A percentile compares a stretch with the other conserved stretches of the same genome.
Evolutionary conservation across 2,113 vertebrate species (phyloP).

Genomic region (Beaufortia kweichowensis): DNA sequence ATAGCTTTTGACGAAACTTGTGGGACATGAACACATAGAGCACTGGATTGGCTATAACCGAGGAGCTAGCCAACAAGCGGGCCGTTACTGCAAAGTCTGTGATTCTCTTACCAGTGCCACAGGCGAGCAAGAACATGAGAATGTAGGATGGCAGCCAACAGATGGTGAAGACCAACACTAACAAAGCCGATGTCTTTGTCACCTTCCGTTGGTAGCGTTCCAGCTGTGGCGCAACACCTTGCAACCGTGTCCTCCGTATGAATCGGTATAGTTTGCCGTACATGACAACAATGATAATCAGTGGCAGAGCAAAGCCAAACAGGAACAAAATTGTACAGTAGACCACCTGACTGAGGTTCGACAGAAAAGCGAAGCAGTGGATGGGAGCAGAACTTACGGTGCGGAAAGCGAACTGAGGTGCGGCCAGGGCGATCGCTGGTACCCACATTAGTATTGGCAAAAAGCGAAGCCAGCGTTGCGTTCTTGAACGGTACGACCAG

Average conservation of each 20-base stretch:
- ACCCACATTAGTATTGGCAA: slow-evolving; percentile 68
- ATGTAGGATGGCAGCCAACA: slow-evolving; percentile 77
- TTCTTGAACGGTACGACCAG: slow-evolving; percentile 65
- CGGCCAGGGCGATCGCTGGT: slow-evolving; percentile 66
- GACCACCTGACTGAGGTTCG: slow-evolving; percentile 68
- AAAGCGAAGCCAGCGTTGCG: slow-evolving; percentile 57
- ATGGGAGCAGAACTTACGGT: slow-evolving; percentile 49
- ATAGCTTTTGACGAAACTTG: slow-evolving; percentile 72
- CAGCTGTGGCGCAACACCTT: slow-evolving; percentile 61
- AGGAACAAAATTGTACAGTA: slow-evolving; percentile 74
- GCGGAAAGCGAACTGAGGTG: slow-evolving; percentile 74
- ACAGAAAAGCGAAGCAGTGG: slow-evolving; percentile 75
- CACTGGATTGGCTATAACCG: slow-evolving; percentile 72
- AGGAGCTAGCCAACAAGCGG: slow-evolving; percentile 70
- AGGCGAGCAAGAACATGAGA: slow-evolving; percentile 72
- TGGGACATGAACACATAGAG: slow-evolving; percentile 73
- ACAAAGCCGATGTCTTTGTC: slow-evolving; percentile 72
- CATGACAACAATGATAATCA: slow-evolving; percentile 72
- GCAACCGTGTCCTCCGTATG: slow-evolving; percentile 57
- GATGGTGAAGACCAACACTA: slow-evolving; percentile 75
- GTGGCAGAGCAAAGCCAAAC: slow-evolving; percentile 70
- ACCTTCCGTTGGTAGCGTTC: slow-evolving; percentile 77
- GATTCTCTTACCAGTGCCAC: slow-evolving; percentile 19
- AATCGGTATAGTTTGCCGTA: slow-evolving; percentile 74
- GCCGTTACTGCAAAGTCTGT: slow-evolving; percentile 61